phyloP scores from a whole-genome alignment of 2,797 vertebrate genomes.

The Rhinophrynus dorsalis region DNA sequence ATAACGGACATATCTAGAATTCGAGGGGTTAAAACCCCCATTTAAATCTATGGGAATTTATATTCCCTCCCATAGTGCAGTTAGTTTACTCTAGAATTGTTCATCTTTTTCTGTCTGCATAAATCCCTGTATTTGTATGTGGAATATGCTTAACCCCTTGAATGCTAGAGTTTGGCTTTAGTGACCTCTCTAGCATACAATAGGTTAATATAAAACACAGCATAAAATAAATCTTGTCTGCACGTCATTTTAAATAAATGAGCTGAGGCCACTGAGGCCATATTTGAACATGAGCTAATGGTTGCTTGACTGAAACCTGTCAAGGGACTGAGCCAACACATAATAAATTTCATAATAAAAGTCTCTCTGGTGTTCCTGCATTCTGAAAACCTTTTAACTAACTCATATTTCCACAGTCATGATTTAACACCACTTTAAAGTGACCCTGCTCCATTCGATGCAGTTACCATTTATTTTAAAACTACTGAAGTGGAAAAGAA shows the following conservation, averaged over 20 bases:
- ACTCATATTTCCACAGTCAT: slow-evolving; percentile 36
- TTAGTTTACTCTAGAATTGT: no score
- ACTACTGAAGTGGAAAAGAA: slow-evolving; percentile 19
- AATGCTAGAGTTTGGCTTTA: no score
- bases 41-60: no score
- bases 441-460: slow-evolving; percentile 34
- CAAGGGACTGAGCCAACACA: slow-evolving; percentile 23
- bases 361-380: slow-evolving; percentile 34
- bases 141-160: no score
- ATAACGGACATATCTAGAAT: no score
- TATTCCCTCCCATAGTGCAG: no score
- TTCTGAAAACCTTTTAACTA: slow-evolving; percentile 47
- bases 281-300: slow-evolving; percentile 48
- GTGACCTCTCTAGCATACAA: no score
- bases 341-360: slow-evolving; percentile 40
- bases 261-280: slow-evolving; percentile 32
- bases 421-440: slow-evolving; percentile 47
- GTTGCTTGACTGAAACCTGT: slow-evolving; percentile 49
- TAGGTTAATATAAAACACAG: slow-evolving; percentile 19
- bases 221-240: slow-evolving; percentile 11
- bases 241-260: slow-evolving; percentile 45
- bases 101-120: no score
- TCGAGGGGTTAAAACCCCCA: no score
- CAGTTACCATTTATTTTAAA: slow-evolving; percentile 38
- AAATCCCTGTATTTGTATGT: no score